These are phyloP conservation scores for Squalus acanthias DNA, from an alignment of 2,797 vertebrate species.

Conservation along the genomic window DNA sequence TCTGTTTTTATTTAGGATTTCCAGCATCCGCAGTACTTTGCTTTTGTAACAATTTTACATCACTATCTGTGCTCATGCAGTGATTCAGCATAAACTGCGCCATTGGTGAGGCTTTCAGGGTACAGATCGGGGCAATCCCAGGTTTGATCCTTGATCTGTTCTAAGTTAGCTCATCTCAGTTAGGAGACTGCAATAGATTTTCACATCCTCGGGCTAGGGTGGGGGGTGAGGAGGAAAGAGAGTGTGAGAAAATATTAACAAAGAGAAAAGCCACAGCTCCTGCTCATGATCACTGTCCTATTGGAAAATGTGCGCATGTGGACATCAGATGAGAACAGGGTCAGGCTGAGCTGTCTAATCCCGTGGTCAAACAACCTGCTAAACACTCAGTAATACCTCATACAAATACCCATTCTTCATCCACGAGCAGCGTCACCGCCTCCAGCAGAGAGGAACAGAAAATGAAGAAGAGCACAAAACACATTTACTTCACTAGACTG, in stretches of 20 bases:
- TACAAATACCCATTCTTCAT: too few relatives aligned
- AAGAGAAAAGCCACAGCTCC: neutral
- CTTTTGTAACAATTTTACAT: too few relatives aligned
- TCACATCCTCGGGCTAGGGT: neutral
- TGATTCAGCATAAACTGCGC: neutral
- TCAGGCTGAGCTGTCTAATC: neutral
- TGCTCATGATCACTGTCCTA: neutral
- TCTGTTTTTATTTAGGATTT: too few relatives aligned
- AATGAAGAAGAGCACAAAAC: too few relatives aligned
- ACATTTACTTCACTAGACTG: too few relatives aligned
- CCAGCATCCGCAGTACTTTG: too few relatives aligned
- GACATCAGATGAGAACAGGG: neutral
- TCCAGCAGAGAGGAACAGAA: too few relatives aligned
- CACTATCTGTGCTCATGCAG: too few relatives aligned
- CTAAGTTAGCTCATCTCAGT: neutral
- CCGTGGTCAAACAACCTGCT: neutral
- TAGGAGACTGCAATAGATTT: neutral
- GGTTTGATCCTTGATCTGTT: neutral
- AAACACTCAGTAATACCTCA: neutral
- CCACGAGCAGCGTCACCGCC: too few relatives aligned
- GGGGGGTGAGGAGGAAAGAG: neutral
- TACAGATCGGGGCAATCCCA: neutral
- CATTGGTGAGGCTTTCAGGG: neutral
- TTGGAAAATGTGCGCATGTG: neutral
- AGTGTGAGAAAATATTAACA: neutral